These are phyloP conservation scores for Phthorimaea operculella DNA, from an alignment of 1,140 invertebrate species.

Conservation along the genomic window DNA sequence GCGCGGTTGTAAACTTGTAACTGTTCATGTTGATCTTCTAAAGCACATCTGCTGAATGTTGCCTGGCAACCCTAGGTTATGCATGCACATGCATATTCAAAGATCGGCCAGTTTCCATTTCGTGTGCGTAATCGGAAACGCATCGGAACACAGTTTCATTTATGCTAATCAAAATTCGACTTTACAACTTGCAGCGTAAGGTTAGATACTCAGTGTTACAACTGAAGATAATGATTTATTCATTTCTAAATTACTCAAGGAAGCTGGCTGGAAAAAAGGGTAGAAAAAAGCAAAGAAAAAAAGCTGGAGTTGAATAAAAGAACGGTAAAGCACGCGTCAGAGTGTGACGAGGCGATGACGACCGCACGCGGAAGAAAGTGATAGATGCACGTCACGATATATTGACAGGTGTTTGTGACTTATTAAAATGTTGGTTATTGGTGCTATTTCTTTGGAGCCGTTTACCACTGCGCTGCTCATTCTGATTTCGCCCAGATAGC, in stretches of 20 bases:
- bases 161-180: conserved; percentile 33
- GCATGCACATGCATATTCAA: conserved; percentile 62
- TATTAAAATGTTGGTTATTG: conserved; percentile 27
- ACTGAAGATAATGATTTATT: conserved; percentile 40
- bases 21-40: too few relatives aligned
- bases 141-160: conserved; percentile 24
- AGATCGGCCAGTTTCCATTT: conserved; percentile 59
- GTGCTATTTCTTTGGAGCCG: background rate
- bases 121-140: conserved; percentile 59
- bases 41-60: background rate
- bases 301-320: conserved; percentile 29
- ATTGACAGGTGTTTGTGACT: conserved; percentile 29
- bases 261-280: conserved; percentile 41
- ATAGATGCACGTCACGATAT: conserved; percentile 32
- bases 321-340: conserved; percentile 39
- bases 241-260: conserved; percentile 55
- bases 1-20: too few relatives aligned
- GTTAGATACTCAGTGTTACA: conserved; percentile 10
- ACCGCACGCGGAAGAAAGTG: conserved; percentile 38
- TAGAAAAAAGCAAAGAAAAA: conserved; percentile 27
- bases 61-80: conserved; percentile 14
- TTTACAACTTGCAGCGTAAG: conserved; percentile 19
- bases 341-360: conserved; percentile 41
- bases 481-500: too few relatives aligned
- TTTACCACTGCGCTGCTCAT: too few relatives aligned